Base-by-base conservation (phyloP, 2,888 invertebrate species). In the Diploptera punctata region DNA sequence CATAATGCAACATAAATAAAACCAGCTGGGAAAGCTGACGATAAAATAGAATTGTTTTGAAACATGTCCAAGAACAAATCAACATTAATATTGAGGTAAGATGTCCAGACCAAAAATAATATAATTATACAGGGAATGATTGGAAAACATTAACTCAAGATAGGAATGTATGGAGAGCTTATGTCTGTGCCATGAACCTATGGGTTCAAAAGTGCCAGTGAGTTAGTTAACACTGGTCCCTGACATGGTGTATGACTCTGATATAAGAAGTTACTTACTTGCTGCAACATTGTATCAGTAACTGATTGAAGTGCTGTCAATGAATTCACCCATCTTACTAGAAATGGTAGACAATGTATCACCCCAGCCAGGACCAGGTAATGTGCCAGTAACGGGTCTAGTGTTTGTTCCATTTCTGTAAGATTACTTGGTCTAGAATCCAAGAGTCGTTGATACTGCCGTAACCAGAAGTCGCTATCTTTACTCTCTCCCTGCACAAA, bases 361-460 rank as follows among this genome's bases (percentile, higher is more conserved):
- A 90, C 92, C 68, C 91, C 92, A 79, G 90, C 89, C 78, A 90
- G 87, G 44, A 93, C 85, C 44, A 93, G 85, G 77, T 89, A 87
- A 81, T 91, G 90, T 29, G 91, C 90, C 75, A 93, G 83, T 67
- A 83, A 79, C 19, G 91, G 91, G 80, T 93, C 91, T 57, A 93
- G 83, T 77, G 86, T 84, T 75, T 86, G 87, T 74, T 88, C 87
- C 69, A 89, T 85, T 79, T 88, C 87, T 33, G 89, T 82, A 75
- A 92, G 83, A 65, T 88, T 87, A 78, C 86, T 87, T 26, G 95
- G 94, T 77, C 91, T 88, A 31, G 88, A 88, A 80, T 95, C 93
- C 80, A 95, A 85, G 54, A 96, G 83, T 76, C 90, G 88, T 81
- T 96, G 95, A 81, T 94, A 96, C 81, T 95, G 95, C 79, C 88